phyloP scores from a whole-genome alignment of 2,888 invertebrate genomes.

The Desoria tigrina region DNA sequence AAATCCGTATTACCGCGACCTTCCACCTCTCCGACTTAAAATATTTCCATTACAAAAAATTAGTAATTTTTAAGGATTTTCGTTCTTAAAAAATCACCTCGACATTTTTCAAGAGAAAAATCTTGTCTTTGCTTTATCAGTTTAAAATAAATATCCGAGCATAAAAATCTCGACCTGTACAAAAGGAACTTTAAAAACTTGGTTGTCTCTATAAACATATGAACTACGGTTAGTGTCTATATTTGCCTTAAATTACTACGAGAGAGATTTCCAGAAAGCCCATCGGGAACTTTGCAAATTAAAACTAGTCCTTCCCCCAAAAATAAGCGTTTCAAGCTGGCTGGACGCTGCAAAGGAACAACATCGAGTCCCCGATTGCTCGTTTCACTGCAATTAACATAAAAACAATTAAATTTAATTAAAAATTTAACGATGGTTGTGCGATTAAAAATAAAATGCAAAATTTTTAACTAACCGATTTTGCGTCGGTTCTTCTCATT shows the following conservation, averaged over 20 bases:
- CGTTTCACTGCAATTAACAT: constrained; percentile 37
- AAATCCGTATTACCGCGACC: too few relatives aligned
- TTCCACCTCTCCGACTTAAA: too few relatives aligned
- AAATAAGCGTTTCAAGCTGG: constrained; percentile 15
- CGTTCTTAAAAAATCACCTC: too few relatives aligned
- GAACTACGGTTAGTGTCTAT: too few relatives aligned
- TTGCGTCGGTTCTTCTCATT: constrained; percentile 43
- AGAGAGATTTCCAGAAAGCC: constrained; percentile 9
- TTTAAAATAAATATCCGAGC: too few relatives aligned
- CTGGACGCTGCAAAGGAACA: constrained; percentile 43
- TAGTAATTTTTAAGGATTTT: too few relatives aligned
- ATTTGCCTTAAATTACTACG: too few relatives aligned
- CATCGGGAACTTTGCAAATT: neutral
- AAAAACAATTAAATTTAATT: neutral
- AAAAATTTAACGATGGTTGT: constrained; percentile 14
- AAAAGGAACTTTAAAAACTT: constrained; percentile 4
- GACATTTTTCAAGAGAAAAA: too few relatives aligned
- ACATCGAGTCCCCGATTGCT: constrained; percentile 40
- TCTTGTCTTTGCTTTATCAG: too few relatives aligned
- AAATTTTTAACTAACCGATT: constrained; percentile 35
- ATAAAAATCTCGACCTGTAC: too few relatives aligned
- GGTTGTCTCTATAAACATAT: too few relatives aligned
- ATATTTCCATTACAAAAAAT: too few relatives aligned
- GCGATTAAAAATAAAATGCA: constrained; percentile 1
- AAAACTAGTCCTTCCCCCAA: neutral